phyloP scores from a whole-genome alignment of 2,113 vertebrate genomes.

The Otolemur garnettii region DNA sequence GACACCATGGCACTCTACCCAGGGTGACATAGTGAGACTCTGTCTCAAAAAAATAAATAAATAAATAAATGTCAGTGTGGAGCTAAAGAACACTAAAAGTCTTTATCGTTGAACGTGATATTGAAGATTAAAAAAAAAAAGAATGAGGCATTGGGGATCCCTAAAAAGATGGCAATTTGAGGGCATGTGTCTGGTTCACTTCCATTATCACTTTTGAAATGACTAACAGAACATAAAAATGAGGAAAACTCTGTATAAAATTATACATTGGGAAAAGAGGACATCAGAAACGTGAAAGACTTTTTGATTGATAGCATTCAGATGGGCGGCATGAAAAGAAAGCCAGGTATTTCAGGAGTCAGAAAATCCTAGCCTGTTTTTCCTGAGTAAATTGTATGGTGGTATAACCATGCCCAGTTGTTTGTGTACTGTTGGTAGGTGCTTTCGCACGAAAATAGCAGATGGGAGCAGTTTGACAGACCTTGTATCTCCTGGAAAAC shows the following conservation, averaged over 20 bases:
- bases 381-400: neutral
- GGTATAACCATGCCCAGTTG: neutral
- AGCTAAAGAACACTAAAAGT: conserved; percentile 42
- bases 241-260: neutral
- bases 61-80: neutral
- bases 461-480: neutral
- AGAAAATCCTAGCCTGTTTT: neutral
- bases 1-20: no score
- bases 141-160: neutral
- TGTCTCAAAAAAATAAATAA: no score
- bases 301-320: neutral
- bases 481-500: neutral
- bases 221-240: conserved; percentile 45
- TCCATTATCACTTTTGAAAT: neutral
- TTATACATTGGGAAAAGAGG: neutral
- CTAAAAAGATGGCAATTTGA: conserved; percentile 40
- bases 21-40: no score
- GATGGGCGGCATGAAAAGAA: neutral
- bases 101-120: conserved; percentile 52
- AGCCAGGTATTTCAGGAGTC: neutral
- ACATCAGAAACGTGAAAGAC: neutral
- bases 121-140: neutral
- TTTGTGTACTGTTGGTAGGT: neutral
- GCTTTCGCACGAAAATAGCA: neutral
- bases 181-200: neutral